Base-by-base conservation (phyloP, 2,113 vertebrate genomes). In the Etia nguti region DNA sequence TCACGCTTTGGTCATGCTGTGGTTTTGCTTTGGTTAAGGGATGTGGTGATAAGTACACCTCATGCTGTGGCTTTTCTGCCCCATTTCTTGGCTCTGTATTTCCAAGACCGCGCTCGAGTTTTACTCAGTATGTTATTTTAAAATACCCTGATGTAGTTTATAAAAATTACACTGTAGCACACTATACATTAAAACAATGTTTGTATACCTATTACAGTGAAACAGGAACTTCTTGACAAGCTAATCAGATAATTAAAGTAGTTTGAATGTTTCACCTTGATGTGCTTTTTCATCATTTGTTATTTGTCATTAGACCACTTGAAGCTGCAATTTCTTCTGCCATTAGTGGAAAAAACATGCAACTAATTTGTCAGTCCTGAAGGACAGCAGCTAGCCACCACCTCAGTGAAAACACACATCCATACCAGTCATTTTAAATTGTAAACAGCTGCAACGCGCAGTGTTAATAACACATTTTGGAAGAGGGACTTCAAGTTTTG, bases 361-460 rank as follows among this genome's bases (percentile, higher is more conserved):
- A 10, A 59, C 81, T 92, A 86, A 95, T 93, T 89, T 85, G 89
- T 93, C 46, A 84, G 91, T 73, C 85, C 85, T 91, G 52, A 88
- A 84, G 80, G 88, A 93, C 84, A 82, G 77, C 77, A 88, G 62
- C 81, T 86, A 70, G 65, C 86, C 87, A 89, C 79, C 83, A 36
- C 73, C 70, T 41, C 68, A 56, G n/a, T 87, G 52, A 91, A 65
- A 65, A 65, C 75, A 79, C 43, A 56, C 77, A 56, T 26, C 29
- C 43, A 43, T 38, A 83, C 80, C 87, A 84, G 75, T 88, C 68
- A 60, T 80, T 83, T 86, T 85, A 81, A 94, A 94, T 92, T 89
- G 60, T 93, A 88, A 94, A 91, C 95, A 94, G 92, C 92, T 94
- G 92, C 83, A 59, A 89, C 20, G 34, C 89, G 92, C 86, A 57